phyloP scores from a whole-genome alignment of 2,797 vertebrate genomes.

The Neostethus bicornis region DNA sequence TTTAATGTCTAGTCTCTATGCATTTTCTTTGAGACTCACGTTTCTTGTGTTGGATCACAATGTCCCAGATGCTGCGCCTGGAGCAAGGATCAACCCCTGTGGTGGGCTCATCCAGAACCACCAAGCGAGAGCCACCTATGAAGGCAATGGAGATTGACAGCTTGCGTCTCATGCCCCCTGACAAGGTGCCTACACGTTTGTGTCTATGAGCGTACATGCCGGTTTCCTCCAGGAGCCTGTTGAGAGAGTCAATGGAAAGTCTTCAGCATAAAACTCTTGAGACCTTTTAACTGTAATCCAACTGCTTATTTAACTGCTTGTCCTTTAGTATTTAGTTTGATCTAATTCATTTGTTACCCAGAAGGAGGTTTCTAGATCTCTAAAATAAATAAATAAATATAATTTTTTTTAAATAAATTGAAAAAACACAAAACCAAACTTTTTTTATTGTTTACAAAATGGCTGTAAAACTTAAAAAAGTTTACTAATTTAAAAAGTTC shows the following conservation, averaged over 20 bases:
- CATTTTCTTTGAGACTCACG: constrained; percentile 75
- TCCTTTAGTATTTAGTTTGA: constrained; percentile 29
- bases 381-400: constrained; percentile 23
- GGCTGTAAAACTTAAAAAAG: too few relatives aligned
- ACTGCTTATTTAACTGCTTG: too few relatives aligned
- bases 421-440: too few relatives aligned
- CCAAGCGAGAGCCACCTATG: constrained; percentile 92
- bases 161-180: constrained; percentile 97
- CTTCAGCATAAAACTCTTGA: too few relatives aligned
- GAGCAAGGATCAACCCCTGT: constrained; percentile 98
- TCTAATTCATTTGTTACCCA: constrained; percentile 42
- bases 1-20: not conserved
- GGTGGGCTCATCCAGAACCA: constrained; percentile 97
- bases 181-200: constrained; percentile 91
- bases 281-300: constrained; percentile 31
- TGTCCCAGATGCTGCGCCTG: constrained; percentile 96
- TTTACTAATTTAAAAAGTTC: too few relatives aligned
- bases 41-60: constrained; percentile 93
- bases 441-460: too few relatives aligned
- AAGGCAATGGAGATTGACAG: constrained; percentile 97
- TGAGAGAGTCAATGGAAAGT: constrained; percentile 37
- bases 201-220: constrained; percentile 92
- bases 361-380: constrained; percentile 22
- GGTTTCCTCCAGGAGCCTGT: constrained; percentile 91
- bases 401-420: too few relatives aligned